Evolutionary conservation across 2,888 invertebrate species (phyloP).

Genomic region (Eucriotettix oculatus): DNA sequence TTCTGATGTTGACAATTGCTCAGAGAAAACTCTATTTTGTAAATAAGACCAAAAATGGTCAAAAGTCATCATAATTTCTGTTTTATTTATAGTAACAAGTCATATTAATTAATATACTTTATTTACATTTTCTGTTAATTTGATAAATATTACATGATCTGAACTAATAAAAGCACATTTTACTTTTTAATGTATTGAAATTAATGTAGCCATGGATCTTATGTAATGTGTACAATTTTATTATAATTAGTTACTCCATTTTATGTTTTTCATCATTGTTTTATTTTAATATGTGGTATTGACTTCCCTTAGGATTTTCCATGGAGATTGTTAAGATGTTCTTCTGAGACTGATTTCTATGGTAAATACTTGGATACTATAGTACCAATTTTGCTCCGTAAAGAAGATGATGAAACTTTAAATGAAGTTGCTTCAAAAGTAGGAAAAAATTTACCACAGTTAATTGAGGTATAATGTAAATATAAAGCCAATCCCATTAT

Average conservation of each 20-base stretch:
- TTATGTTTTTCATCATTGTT: neutral
- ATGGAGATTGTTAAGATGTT: constrained; percentile 22
- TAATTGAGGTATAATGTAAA: constrained; percentile 19
- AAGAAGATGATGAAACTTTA: constrained; percentile 19
- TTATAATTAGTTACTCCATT: neutral
- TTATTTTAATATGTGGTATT: neutral
- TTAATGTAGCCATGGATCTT: no score
- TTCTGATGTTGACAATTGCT: no score
- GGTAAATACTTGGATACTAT: constrained; percentile 24
- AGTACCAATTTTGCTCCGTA: constrained; percentile 25
- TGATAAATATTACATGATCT: no score
- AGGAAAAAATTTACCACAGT: constrained; percentile 16
- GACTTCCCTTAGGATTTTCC: constrained; percentile 22
- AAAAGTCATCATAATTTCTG: no score
- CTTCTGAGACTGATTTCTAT: constrained; percentile 25
- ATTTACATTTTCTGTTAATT: no score
- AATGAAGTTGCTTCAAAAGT: constrained; percentile 19
- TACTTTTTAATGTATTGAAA: constrained; percentile 17
- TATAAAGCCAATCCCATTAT: no score
- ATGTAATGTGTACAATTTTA: no score
- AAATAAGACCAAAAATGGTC: no score
- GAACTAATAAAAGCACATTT: constrained; percentile 18
- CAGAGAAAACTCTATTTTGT: no score
- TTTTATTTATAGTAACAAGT: no score
- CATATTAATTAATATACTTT: no score